phyloP scores from a whole-genome alignment of 2,888 invertebrate genomes.

The Melanargia galathea region DNA sequence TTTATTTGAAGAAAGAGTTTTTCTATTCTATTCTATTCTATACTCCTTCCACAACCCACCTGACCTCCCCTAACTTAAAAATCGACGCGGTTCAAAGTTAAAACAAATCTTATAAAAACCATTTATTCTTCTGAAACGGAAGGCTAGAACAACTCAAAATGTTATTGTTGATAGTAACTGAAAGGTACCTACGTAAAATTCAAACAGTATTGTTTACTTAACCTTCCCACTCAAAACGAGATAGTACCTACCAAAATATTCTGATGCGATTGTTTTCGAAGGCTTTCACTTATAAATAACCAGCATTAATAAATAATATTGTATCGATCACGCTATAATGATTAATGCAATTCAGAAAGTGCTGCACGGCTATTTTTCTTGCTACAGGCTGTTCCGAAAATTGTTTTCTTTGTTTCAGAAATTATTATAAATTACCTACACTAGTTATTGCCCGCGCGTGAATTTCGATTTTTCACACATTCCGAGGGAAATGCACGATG shows the following conservation, averaged over 20 bases:
- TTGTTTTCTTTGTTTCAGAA: conserved; percentile 1
- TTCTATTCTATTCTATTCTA: no score
- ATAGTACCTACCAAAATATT: conserved; percentile 23
- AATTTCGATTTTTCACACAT: no score
- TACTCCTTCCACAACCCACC: no score
- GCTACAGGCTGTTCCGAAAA: conserved; percentile 43
- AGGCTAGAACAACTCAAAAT: not conserved
- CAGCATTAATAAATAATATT: conserved; percentile 44
- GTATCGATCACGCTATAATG: conserved; percentile 50
- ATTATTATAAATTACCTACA: no score
- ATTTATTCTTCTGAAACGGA: no score
- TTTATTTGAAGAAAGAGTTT: no score
- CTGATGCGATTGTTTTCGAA: conserved; percentile 34
- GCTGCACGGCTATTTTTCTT: conserved; percentile 35
- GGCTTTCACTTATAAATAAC: conserved; percentile 43
- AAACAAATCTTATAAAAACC: no score
- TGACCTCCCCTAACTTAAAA: no score
- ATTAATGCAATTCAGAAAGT: conserved; percentile 57
- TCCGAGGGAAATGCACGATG: no score
- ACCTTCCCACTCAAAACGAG: conserved; percentile 32
- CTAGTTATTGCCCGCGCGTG: no score
- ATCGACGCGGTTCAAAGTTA: no score
- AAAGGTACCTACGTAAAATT: no score
- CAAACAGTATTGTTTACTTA: conserved; percentile 19
- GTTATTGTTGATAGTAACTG: not conserved